Base-by-base conservation (phyloP, 2,797 vertebrate species). In the Chelidonichthys spinosus region DNA sequence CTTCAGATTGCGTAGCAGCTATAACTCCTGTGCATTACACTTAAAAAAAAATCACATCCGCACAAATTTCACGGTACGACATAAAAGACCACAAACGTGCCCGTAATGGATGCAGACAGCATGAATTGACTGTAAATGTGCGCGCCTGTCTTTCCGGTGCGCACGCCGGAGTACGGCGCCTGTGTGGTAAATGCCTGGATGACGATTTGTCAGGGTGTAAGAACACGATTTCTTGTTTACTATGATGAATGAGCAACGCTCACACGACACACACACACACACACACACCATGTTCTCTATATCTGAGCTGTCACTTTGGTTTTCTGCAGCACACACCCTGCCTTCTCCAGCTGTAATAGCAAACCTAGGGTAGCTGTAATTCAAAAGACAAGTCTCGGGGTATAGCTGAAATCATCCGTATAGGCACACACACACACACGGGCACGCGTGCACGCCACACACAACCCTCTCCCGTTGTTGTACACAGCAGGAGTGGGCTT, bases 221-320 rank as follows among this genome's bases (percentile, higher is more conserved):
- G 88, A 86, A 90, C 89, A 89, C 76, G 53, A 77, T 86, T 90
- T 86, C 88, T 93, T 93, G 93, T 93, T 94, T 92, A 92, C 89
- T 78, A 85, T 93, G 92, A 95, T 93, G 90, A 95, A 95, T 93
- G 94, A 91, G 89, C 82, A 78, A 90, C 85, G 84, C 84, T 90
- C 65, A 39, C 87, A 61, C 80, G 66, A 56, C 86, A 82, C 25
- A 25, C 25, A 25, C 25, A 25, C 79, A 87, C 85, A 85, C 79
- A 69, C 86, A 85, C 81, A 87, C 86, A 86, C 80, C 69, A 36
- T 80, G 82, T 90, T 92, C 86, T 90, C 85, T 78, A 78, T 79
- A 82, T 93, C 85, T 77, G 71, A 78, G 85, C 90, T 92, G 92
- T 94, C 92, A 92, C 81, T 89, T 86, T 85, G 82, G 73, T 81